These are phyloP conservation scores for Suncus etruscus DNA, from an alignment of 2,113 vertebrate species.

Conservation along the genomic window DNA sequence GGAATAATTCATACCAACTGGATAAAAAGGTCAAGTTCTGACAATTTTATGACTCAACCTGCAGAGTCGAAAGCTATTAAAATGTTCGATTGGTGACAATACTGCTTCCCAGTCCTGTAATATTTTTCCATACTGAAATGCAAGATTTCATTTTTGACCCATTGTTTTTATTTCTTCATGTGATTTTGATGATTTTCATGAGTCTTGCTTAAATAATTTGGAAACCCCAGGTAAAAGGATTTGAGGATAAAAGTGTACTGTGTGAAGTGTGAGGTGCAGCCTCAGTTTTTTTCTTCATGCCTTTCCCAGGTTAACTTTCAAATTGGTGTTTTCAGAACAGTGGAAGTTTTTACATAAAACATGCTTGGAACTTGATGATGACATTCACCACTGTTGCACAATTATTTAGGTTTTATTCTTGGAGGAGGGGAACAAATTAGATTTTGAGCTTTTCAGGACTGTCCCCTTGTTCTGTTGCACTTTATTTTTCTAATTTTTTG, in stretches of 20 bases:
- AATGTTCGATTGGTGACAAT: neutral
- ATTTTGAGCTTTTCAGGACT: slow-evolving; percentile 20
- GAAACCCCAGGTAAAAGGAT: neutral
- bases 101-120: neutral
- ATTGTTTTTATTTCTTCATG: slow-evolving; percentile 5
- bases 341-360: neutral
- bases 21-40: neutral
- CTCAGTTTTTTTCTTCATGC: neutral
- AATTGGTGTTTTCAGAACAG: neutral
- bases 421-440: neutral
- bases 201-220: neutral
- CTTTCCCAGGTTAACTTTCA: neutral
- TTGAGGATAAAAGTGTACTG: neutral
- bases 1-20: too few relatives aligned
- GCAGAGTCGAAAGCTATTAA: neutral
- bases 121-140: neutral
- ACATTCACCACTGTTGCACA: accelerated
- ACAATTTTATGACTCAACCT: neutral
- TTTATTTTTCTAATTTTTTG: slow-evolving; percentile 35
- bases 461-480: neutral
- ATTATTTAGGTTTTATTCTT: neutral
- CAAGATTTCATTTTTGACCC: neutral
- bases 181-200: neutral
- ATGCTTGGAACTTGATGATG: neutral
- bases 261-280: accelerated